Evolutionary conservation across 2,888 invertebrate species (phyloP).

Genomic region (Nephrotoma flavescens): DNA sequence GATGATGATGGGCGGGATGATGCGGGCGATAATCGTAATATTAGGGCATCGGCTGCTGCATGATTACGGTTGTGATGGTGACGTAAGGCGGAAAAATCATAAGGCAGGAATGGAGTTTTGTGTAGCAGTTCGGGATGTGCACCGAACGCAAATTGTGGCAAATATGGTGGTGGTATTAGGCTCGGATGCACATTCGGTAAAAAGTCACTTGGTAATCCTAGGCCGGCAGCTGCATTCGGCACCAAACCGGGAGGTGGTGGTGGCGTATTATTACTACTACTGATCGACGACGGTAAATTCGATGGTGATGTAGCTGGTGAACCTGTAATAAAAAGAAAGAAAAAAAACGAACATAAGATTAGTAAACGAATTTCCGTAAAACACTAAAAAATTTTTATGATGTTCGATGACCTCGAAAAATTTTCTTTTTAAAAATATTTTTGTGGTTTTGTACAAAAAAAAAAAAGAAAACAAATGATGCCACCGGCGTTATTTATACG

Average conservation of each 20-base stretch:
- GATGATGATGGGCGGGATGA: conserved; percentile 30
- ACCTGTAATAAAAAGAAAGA: conserved; percentile 28
- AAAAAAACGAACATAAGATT: not conserved
- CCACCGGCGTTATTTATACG: not conserved
- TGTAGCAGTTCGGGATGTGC: conserved; percentile 36
- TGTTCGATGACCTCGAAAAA: not conserved
- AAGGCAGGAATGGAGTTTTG: conserved; percentile 42
- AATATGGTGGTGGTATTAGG: conserved; percentile 21
- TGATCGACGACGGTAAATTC: not conserved
- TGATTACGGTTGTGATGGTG: conserved; percentile 20
- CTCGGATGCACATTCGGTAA: conserved; percentile 13
- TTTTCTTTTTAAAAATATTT: not conserved
- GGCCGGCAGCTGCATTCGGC: conserved; percentile 13
- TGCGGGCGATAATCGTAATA: conserved; percentile 26
- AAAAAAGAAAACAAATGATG: not conserved
- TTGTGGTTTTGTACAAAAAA: not conserved
- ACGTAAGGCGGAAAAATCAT: conserved; percentile 34
- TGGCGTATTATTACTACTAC: not conserved
- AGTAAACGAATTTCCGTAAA: not conserved
- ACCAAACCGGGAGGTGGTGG: conserved; percentile 14
- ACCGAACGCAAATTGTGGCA: conserved; percentile 42
- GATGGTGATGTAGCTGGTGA: conserved; percentile 26
- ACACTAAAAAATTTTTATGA: not conserved
- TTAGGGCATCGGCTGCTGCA: conserved; percentile 16
- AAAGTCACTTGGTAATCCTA: conserved; percentile 5